These are phyloP conservation scores for Ceratoteleas bidentatus DNA, from an alignment of 1,140 invertebrate genomes.

Conservation along the genomic window DNA sequence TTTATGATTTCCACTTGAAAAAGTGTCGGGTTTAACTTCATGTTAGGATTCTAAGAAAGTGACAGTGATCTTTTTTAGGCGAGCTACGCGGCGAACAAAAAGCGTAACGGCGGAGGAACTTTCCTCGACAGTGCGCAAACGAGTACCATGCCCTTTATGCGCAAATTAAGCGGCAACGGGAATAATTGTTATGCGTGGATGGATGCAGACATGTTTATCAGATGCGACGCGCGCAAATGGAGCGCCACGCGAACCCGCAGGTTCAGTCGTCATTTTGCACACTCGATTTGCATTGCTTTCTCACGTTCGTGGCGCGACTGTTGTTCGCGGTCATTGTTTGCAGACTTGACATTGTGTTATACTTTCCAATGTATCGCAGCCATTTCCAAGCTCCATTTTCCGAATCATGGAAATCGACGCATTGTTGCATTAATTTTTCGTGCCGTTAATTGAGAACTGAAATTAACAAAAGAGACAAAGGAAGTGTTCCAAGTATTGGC, in stretches of 20 bases:
- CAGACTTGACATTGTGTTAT: slow-evolving; percentile 49
- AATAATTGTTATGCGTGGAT: too few species aligned
- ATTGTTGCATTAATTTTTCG: slow-evolving; percentile 35
- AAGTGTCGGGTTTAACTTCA: too few species aligned
- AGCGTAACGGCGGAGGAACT: too few species aligned
- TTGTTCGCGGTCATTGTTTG: slow-evolving; percentile 37
- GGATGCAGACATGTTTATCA: neutral
- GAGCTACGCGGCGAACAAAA: too few species aligned
- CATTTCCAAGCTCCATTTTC: slow-evolving; percentile 37
- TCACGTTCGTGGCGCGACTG: slow-evolving; percentile 34
- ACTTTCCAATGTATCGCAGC: slow-evolving; percentile 36
- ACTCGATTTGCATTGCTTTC: slow-evolving; percentile 46
- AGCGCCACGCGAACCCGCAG: slow-evolving; percentile 2
- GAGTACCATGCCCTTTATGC: too few species aligned
- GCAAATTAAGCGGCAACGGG: too few species aligned
- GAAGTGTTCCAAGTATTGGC: neutral
- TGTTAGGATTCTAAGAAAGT: too few species aligned
- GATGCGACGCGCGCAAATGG: slow-evolving; percentile 7
- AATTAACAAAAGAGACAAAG: neutral
- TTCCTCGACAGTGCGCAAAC: too few species aligned
- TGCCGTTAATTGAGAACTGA: slow-evolving; percentile 18
- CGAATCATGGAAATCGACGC: slow-evolving; percentile 24
- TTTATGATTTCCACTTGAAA: too few species aligned
- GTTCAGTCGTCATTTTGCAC: slow-evolving; percentile 26
- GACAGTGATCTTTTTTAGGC: too few species aligned